Evolutionary conservation across 2,113 vertebrate species (phyloP).

Genomic region (Syrrhaptes paradoxus): DNA sequence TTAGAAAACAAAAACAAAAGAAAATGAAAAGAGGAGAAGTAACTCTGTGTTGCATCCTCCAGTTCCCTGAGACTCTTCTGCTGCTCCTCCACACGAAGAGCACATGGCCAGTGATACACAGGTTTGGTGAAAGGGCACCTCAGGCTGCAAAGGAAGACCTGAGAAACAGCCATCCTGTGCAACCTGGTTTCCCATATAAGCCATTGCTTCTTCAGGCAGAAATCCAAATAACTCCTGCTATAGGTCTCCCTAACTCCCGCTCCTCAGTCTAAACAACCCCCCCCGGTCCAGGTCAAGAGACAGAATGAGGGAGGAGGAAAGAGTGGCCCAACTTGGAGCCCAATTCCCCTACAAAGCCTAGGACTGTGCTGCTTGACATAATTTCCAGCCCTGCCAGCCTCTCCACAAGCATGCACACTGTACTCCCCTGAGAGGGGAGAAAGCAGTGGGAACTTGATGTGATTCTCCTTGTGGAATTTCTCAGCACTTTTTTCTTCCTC

Average conservation of each 20-base stretch:
- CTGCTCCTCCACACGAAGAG: background rate
- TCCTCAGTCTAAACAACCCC: background rate
- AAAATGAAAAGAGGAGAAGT: background rate
- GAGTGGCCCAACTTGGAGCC: background rate
- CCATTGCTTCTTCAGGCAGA: background rate
- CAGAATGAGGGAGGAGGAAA: background rate
- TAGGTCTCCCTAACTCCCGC: background rate
- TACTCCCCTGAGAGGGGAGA: conserved; percentile 42
- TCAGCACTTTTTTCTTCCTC: conserved; percentile 51
- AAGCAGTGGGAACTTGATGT: conserved; percentile 54
- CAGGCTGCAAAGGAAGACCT: background rate
- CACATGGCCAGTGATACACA: background rate
- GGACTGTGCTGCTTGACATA: background rate
- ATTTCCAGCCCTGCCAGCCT: conserved; percentile 46
- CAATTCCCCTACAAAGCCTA: background rate
- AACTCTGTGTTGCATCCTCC: background rate
- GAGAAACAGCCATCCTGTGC: background rate
- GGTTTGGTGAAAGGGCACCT: background rate
- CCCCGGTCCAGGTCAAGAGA: background rate
- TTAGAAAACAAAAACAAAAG: background rate
- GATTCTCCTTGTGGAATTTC: conserved; percentile 65
- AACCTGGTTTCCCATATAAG: background rate
- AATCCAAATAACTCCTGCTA: background rate
- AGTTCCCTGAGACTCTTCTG: background rate
- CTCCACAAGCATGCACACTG: conserved; percentile 19